These are phyloP conservation scores for Harpagifer antarcticus DNA, from an alignment of 2,797 vertebrate species.

Conservation along the genomic window DNA sequence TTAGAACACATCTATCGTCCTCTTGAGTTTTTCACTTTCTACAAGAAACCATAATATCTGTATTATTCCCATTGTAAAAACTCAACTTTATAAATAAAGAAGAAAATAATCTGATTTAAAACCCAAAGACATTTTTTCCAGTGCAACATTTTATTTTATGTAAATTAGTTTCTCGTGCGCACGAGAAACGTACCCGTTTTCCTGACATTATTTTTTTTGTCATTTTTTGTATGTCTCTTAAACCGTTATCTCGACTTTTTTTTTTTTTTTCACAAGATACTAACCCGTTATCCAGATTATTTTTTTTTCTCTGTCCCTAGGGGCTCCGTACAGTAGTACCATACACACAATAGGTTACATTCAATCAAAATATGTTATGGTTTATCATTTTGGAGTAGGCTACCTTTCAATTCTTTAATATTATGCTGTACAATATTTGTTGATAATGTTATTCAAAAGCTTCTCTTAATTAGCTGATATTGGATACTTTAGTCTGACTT, in stretches of 20 bases:
- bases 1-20: background rate
- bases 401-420: slow-evolving; percentile 1
- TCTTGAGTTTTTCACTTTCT: background rate
- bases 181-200: too few species aligned
- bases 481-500: background rate
- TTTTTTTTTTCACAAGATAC: too few species aligned
- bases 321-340: too few species aligned
- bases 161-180: background rate
- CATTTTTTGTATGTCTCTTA: too few species aligned
- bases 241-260: too few species aligned
- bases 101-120: background rate
- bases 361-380: background rate
- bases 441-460: background rate
- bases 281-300: too few species aligned
- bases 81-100: background rate
- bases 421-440: background rate
- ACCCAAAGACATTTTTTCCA: background rate
- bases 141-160: background rate
- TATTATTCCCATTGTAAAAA: too few species aligned
- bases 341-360: background rate
- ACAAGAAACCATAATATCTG: too few species aligned
- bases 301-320: too few species aligned
- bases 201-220: too few species aligned
- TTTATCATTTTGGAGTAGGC: background rate
- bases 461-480: background rate